phyloP scores from a whole-genome alignment of 2,888 invertebrate species.

The Ichneumoninae sp. region DNA sequence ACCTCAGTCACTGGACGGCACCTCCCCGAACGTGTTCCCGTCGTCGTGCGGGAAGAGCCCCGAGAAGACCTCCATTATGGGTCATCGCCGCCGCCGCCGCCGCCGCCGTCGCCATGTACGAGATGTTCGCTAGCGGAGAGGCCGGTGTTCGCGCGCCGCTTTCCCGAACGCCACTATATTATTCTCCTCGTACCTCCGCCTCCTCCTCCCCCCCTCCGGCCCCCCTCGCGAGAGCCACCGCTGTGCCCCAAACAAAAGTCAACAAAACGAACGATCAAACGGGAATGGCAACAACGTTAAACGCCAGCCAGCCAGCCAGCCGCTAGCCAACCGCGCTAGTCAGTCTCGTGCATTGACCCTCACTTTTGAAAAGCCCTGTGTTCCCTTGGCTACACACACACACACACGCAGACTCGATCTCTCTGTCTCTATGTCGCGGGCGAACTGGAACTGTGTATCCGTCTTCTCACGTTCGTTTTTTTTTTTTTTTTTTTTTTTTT shows the following conservation, averaged over 20 bases:
- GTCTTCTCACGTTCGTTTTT: neutral
- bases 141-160: slow-evolving; percentile 11
- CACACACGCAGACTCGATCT: slow-evolving; percentile 30
- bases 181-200: neutral
- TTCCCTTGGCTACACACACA: slow-evolving; percentile 65
- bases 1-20: slow-evolving; percentile 83
- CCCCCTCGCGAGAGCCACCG: neutral
- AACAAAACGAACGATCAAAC: neutral
- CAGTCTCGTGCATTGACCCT: slow-evolving; percentile 83
- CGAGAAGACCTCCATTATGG: slow-evolving; percentile 83
- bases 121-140: slow-evolving; percentile 81
- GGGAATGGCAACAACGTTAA: slow-evolving; percentile 33
- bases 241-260: neutral
- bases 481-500: too few species aligned
- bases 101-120: slow-evolving; percentile 77
- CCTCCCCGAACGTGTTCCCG: slow-evolving; percentile 83
- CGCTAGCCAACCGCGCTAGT: slow-evolving; percentile 70
- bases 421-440: slow-evolving; percentile 38
- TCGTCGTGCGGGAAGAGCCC: slow-evolving; percentile 83
- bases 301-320: slow-evolving; percentile 61
- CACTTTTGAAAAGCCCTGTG: slow-evolving; percentile 85
- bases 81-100: slow-evolving; percentile 86
- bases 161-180: neutral
- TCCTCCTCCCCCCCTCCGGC: too few species aligned
- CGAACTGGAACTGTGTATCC: slow-evolving; percentile 3